Evolutionary conservation across 2,888 invertebrate species (phyloP), one percentile per base, ranked within the genome.

Genomic region (Epirrita christyi): DNA sequence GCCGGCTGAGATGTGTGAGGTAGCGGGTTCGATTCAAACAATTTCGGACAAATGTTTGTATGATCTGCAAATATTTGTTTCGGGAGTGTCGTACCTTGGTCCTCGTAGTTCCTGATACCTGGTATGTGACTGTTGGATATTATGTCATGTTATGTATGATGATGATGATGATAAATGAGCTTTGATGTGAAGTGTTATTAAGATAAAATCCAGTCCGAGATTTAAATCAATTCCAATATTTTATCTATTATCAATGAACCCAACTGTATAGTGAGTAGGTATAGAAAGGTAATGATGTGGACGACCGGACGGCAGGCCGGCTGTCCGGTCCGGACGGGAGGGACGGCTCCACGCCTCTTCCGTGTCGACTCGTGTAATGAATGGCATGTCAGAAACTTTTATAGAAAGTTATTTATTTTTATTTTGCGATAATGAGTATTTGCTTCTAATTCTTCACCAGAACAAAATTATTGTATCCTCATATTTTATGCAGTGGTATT

Each of bases 331-430:
- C 67, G 63, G 38, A 7, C 38, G 38, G 38, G 38, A 38, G 14
- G 62, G 64, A 52, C 60, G 58, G 65, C 58, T 64, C 63, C 78
- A 74, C 83, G 81, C 84, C 84, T 71, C 63, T 81, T 80, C 73
- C 82, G 67, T 84, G 84, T 84, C 68, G 56, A 46, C 62, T 60
- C 61, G 65, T 74, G 63, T 83, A 80, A 84, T 78, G 76, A 80
- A 84, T 78, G 76, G 79, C 63, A 59, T 71, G 73, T 69, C 71
- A 66, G 48, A 44, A 52, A 43, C 47, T 55, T 21, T 43, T 51
- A 50, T 34, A 29, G 36, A 34, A 43, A 21, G 41, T 49, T 14
- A 52, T 59, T 15, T 29, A 40, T 56, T 45, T 55, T 50, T 55
- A 44, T 50, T 59, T 59, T 47, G 46, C 21, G 3, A 43, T 52